These are phyloP conservation scores for Megaleporinus macrocephalus DNA, from an alignment of 2,113 vertebrate genomes.

Conservation along the genomic window DNA sequence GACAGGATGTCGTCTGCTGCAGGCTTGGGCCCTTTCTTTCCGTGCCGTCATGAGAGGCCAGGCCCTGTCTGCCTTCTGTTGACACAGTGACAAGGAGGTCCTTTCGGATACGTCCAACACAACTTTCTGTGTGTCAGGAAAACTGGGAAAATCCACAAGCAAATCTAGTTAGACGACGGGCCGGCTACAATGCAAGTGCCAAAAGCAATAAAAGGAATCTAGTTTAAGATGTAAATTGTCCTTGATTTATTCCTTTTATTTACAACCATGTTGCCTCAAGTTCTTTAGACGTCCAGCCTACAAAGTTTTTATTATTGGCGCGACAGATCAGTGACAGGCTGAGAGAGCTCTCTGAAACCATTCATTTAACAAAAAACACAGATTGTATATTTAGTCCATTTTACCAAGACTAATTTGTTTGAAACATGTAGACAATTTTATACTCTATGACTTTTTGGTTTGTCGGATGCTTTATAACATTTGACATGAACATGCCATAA, in stretches of 20 bases:
- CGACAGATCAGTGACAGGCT: neutral
- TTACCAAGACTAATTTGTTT: neutral
- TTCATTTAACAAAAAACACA: neutral
- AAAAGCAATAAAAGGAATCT: conserved; percentile 14
- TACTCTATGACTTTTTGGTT: neutral
- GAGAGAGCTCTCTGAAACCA: neutral
- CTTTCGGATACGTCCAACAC: conserved; percentile 34
- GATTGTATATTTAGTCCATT: neutral
- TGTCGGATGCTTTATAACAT: too few species aligned
- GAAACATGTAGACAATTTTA: neutral
- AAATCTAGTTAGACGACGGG: conserved; percentile 45
- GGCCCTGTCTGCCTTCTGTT: conserved; percentile 52
- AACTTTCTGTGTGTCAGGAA: conserved; percentile 45
- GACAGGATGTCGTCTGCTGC: conserved; percentile 52
- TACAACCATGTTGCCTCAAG: conserved; percentile 16
- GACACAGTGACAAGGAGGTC: conserved; percentile 36
- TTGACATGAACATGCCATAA: too few species aligned
- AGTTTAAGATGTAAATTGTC: conserved; percentile 53
- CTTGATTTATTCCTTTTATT: conserved; percentile 49
- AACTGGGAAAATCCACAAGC: conserved; percentile 46
- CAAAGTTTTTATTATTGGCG: neutral
- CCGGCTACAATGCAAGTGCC: conserved; percentile 33
- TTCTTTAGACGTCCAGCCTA: neutral
- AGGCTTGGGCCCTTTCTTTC: conserved; percentile 29
- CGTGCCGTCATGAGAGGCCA: conserved; percentile 29